A percentile compares a stretch with the other conserved stretches of the same genome.
These are phyloP conservation scores for Contarinia nasturtii DNA, from an alignment of 1,140 invertebrate species.

Conservation along the genomic window DNA sequence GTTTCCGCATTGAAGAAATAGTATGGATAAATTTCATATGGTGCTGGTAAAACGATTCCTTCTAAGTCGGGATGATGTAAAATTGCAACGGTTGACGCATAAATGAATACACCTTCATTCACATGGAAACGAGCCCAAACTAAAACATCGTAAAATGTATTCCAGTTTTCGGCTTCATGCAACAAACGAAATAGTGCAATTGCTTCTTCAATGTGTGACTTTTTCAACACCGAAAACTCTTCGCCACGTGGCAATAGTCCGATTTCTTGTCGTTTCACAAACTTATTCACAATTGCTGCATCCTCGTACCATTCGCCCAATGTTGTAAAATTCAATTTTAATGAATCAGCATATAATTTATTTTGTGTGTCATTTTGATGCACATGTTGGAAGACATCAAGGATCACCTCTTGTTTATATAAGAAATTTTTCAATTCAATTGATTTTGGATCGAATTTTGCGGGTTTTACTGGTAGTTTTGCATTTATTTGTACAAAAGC, in stretches of 20 bases:
- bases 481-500: background rate
- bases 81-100: slow-evolving; percentile 30
- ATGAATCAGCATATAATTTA: background rate
- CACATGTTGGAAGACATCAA: background rate
- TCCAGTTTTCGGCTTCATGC: slow-evolving; percentile 34
- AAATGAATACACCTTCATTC: slow-evolving; percentile 32
- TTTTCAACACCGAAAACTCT: slow-evolving; percentile 26
- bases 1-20: slow-evolving; percentile 29
- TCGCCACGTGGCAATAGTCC: slow-evolving; percentile 25
- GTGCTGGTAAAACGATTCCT: slow-evolving; percentile 29
- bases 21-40: slow-evolving; percentile 35
- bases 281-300: slow-evolving; percentile 11
- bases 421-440: background rate
- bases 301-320: background rate
- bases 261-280: slow-evolving; percentile 15
- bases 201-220: slow-evolving; percentile 23
- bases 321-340: background rate
- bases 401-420: background rate
- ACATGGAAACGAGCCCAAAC: slow-evolving; percentile 25
- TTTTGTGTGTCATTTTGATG: background rate
- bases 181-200: slow-evolving; percentile 27
- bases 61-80: slow-evolving; percentile 27
- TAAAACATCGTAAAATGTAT: slow-evolving; percentile 35
- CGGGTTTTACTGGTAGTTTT: no score
- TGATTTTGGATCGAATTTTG: no score